phyloP scores from a whole-genome alignment of 2,113 vertebrate genomes.

The Erythrolamprus reginae region DNA sequence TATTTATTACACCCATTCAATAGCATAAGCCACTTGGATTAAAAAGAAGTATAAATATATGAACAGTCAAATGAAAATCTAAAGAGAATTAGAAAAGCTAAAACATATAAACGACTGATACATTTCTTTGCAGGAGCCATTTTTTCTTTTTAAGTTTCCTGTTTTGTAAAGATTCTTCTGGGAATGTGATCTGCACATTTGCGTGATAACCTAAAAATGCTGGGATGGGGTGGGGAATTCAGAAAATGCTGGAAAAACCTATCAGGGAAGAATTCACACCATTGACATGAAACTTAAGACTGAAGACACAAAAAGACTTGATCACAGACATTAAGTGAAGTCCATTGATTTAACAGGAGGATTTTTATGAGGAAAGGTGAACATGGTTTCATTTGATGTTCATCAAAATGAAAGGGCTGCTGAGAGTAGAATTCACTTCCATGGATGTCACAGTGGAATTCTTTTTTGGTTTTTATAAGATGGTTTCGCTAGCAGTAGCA shows the following conservation, averaged over 20 bases:
- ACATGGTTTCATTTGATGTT: neutral
- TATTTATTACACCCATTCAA: neutral
- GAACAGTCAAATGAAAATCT: neutral
- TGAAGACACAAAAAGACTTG: neutral
- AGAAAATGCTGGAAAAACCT: neutral
- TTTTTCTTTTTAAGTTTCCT: neutral
- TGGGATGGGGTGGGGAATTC: neutral
- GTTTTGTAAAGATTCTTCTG: neutral
- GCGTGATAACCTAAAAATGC: neutral
- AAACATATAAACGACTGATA: neutral
- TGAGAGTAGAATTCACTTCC: neutral
- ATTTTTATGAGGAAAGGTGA: neutral
- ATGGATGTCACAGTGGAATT: neutral
- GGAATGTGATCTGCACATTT: neutral
- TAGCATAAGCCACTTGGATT: neutral
- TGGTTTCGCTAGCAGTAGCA: neutral
- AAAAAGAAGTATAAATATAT: neutral
- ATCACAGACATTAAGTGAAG: neutral
- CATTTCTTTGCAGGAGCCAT: neutral
- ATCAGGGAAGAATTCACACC: neutral
- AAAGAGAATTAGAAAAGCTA: neutral
- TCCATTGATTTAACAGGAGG: neutral
- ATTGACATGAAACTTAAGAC: neutral
- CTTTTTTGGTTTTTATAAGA: neutral
- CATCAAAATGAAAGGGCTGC: neutral